A percentile compares a stretch with the other conserved stretches of the same genome.
These are phyloP conservation scores for Emydoidea blandingii DNA, from an alignment of 2,797 vertebrate genomes.

Conservation along the genomic window DNA sequence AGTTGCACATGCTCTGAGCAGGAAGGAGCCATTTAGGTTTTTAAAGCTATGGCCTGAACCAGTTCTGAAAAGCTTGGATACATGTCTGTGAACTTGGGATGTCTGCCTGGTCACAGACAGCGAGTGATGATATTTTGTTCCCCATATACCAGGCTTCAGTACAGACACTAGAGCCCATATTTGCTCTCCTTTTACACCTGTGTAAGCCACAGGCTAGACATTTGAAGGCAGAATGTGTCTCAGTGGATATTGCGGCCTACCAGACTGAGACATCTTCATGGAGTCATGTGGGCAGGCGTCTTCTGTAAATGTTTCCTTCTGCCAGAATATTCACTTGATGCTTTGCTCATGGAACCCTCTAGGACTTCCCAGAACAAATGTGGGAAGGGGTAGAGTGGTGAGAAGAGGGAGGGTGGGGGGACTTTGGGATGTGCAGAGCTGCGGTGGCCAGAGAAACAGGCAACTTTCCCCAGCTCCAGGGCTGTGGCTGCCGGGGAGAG, in stretches of 20 bases:
- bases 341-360: not conserved
- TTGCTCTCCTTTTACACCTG: not conserved
- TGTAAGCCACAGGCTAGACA: not conserved
- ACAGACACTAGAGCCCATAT: not conserved
- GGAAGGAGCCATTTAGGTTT: not conserved
- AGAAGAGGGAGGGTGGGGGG: no score
- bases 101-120: not conserved
- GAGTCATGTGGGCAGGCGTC: not conserved
- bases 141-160: not conserved
- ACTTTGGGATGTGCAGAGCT: no score
- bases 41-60: constrained; percentile 4
- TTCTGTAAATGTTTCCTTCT: not conserved
- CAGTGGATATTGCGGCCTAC: not conserved
- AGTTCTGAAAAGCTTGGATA: constrained; percentile 6
- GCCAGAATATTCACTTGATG: not conserved
- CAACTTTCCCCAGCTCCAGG: no score
- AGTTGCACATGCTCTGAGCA: not conserved
- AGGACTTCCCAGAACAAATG: not conserved
- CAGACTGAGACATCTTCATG: not conserved
- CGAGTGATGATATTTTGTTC: not conserved
- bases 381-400: no score
- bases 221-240: not conserved
- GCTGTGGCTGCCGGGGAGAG: no score
- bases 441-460: no score
- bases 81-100: not conserved